Conservation (phyloP, 2,113 vertebrate species). For the Muntiacus reevesi region DNA sequence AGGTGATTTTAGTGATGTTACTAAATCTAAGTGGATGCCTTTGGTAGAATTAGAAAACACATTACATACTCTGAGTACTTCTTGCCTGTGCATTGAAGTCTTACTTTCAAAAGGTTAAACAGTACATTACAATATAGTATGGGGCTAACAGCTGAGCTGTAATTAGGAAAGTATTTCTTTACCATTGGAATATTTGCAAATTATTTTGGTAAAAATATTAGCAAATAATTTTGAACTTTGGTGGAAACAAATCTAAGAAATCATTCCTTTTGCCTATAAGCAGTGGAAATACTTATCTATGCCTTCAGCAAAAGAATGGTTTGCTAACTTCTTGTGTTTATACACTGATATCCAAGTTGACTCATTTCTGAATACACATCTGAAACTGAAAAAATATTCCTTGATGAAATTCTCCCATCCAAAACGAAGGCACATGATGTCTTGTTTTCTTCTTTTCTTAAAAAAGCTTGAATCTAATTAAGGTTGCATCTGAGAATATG, state of each 20-base stretch:
- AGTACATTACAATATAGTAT: neutral
- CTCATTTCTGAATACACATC: neutral
- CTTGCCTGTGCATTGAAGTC: neutral
- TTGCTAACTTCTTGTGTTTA: neutral
- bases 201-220: slow-evolving; percentile 11
- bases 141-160: neutral
- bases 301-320: neutral
- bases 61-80: neutral
- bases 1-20: neutral
- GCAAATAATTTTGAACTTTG: slow-evolving; percentile 36
- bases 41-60: neutral
- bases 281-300: neutral
- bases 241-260: neutral
- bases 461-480: slow-evolving; percentile 3
- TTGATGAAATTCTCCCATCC: neutral
- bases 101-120: neutral
- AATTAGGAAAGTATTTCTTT: neutral
- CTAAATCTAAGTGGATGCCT: neutral
- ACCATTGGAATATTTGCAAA: neutral
- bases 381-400: neutral
- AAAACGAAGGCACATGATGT: neutral
- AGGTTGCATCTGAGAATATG: neutral
- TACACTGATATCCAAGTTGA: neutral
- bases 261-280: neutral
- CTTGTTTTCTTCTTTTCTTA: neutral